These are phyloP conservation scores for Rhabdomys dilectus DNA, from an alignment of 2,113 vertebrate species.

Conservation along the genomic window DNA sequence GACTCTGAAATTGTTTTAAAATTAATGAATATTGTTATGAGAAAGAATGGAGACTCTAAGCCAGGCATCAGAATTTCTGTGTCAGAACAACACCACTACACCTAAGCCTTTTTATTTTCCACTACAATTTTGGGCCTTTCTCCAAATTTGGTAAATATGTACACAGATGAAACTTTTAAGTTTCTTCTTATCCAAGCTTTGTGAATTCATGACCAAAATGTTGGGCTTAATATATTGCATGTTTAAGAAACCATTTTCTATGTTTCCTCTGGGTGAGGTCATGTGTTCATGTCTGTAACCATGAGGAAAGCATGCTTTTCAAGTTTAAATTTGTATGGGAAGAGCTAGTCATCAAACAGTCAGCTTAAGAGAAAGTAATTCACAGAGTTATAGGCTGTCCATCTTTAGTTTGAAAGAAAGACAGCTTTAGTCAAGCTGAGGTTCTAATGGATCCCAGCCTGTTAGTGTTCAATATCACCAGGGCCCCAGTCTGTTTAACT, in stretches of 20 bases:
- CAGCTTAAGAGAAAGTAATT: background rate
- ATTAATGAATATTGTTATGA: background rate
- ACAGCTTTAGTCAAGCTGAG: background rate
- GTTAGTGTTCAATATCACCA: background rate
- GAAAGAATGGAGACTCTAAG: background rate
- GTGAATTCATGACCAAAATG: background rate
- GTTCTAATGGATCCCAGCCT: background rate
- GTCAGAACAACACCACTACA: background rate
- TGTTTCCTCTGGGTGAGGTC: background rate
- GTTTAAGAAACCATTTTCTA: background rate
- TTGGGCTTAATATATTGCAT: background rate
- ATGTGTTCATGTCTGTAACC: background rate
- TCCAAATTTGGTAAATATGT: background rate
- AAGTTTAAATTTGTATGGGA: background rate
- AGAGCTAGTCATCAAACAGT: background rate
- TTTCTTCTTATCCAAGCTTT: background rate
- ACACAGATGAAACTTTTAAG: background rate
- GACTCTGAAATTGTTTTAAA: background rate
- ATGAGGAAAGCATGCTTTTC: background rate
- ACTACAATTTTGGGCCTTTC: background rate
- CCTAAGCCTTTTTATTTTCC: background rate
- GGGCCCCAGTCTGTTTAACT: background rate
- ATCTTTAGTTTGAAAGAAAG: background rate
- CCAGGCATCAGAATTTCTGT: background rate
- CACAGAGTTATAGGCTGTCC: background rate